Base-by-base conservation (phyloP, 2,888 invertebrate species). In the Nemotelus nigrinus region DNA sequence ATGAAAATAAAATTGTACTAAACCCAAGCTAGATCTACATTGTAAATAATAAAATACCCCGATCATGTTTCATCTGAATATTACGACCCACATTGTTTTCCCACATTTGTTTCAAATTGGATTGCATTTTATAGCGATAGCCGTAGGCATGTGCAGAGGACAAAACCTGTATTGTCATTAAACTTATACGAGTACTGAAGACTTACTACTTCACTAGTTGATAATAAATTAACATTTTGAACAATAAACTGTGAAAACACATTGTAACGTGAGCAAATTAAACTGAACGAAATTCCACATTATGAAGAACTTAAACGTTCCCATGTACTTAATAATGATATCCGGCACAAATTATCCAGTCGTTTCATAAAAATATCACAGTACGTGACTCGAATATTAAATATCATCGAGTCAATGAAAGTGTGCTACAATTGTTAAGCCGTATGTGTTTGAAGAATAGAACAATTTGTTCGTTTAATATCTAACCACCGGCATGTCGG, bases 151-250 rank as follows among this genome's bases (percentile, higher is more conserved):
- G 2, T 47, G 45, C 25, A 25, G 25, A 25, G 25, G 25, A 25
- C 25, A 25, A 25, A 25, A 25, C 25, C 25, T 6, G 41, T 43
- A 48, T 43, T 47, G 39, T 74, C 60, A 71, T 71, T 57, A 43
- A 67, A 50, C 47, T 25, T n/a, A 58, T 74, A 63, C 60, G 55
- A n/a, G 45, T n/a, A 45, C 25, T 43, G 47, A 74, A 44, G 41
- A 45, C 58, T 45, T 25, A 25, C 55, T 72, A 3, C n/a, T 45
- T 44, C 45, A 74, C 44, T 41, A 39, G 25, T 47, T 25, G 74
- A 74, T 74, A 74, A 74, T 74, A 74, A 74, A 74, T 63, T 58
- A 74, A 74, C 58, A 74, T 74, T 74, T 74, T 39, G 44, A 71
- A 71, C 71, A 71, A 71, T 71, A 71, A 57, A 4, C 71, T 43